Evolutionary conservation across 2,113 vertebrate species (phyloP).

Genomic region (Lepisosteus osseus): DNA sequence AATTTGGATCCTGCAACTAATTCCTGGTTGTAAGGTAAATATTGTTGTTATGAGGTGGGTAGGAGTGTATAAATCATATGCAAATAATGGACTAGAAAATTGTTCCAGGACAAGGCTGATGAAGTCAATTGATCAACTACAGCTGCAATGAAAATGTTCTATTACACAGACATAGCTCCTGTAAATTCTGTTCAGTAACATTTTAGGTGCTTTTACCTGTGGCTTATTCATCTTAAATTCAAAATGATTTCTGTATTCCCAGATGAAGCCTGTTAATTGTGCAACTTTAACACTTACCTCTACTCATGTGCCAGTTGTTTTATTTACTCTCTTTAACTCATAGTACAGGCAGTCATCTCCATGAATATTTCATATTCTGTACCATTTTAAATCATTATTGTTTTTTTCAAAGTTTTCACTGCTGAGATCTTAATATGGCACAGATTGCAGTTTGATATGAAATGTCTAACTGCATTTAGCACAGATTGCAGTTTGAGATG

Average conservation of each 20-base stretch:
- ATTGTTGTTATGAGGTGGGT: not conserved
- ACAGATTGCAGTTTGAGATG: no score
- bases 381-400: not conserved
- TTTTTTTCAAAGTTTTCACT: not conserved
- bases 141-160: conserved; percentile 4
- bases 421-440: no score
- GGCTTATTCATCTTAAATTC: not conserved
- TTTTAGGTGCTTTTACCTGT: not conserved
- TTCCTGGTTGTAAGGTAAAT: not conserved
- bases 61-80: no score
- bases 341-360: not conserved
- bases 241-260: not conserved
- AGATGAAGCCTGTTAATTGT: not conserved
- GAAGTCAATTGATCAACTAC: conserved; percentile 7
- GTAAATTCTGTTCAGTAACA: not conserved
- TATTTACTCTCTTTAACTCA: not conserved
- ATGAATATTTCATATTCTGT: not conserved
- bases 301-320: not conserved
- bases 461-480: no score
- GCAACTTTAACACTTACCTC: not conserved
- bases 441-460: no score
- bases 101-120: not conserved
- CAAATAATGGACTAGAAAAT: not conserved
- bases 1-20: no score
- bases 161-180: not conserved